Percentiles rank a stretch among this genome's conserved stretches.
These are phyloP conservation scores for Galeruca laticollis DNA, from an alignment of 2,888 invertebrate genomes.

Conservation along the genomic window DNA sequence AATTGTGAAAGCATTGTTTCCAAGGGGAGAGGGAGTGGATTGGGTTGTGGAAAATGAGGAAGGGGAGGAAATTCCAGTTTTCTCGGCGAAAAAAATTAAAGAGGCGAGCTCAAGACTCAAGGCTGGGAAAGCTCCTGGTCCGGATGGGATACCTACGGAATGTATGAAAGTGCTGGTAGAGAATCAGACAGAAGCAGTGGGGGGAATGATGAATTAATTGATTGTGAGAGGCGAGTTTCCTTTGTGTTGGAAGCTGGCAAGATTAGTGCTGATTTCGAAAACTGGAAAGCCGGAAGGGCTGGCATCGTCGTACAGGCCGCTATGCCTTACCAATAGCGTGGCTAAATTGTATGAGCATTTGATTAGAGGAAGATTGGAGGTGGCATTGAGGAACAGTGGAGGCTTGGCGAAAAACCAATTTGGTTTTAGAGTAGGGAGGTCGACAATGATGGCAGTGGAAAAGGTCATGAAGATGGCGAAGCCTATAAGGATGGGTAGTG, in stretches of 20 bases:
- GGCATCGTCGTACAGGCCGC: slow-evolving; percentile 18
- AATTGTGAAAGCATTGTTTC: slow-evolving; percentile 20
- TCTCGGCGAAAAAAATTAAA: background rate
- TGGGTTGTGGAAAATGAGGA: background rate
- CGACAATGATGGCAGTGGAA: slow-evolving; percentile 27
- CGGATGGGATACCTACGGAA: no score
- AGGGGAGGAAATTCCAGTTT: background rate
- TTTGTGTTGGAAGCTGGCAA: slow-evolving; percentile 10
- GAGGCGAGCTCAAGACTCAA: background rate
- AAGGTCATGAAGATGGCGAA: background rate
- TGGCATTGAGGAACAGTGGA: slow-evolving; percentile 19
- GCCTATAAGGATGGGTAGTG: background rate
- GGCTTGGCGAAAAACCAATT: slow-evolving; percentile 16
- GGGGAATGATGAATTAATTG: slow-evolving; percentile 8
- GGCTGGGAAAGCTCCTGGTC: slow-evolving; percentile 7
- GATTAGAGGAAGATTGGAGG: slow-evolving; percentile 24
- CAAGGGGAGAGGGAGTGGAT: background rate
- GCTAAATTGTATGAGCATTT: slow-evolving; percentile 15
- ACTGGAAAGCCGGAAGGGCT: slow-evolving; percentile 11
- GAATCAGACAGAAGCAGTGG: background rate
- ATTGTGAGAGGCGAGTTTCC: slow-evolving; percentile 2
- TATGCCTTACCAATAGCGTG: no score
- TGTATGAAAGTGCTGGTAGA: background rate
- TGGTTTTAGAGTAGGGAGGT: slow-evolving; percentile 32
- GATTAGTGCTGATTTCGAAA: slow-evolving; percentile 26